These are phyloP conservation scores for Chanos chanos DNA, from an alignment of 2,797 vertebrate species.

Conservation along the genomic window DNA sequence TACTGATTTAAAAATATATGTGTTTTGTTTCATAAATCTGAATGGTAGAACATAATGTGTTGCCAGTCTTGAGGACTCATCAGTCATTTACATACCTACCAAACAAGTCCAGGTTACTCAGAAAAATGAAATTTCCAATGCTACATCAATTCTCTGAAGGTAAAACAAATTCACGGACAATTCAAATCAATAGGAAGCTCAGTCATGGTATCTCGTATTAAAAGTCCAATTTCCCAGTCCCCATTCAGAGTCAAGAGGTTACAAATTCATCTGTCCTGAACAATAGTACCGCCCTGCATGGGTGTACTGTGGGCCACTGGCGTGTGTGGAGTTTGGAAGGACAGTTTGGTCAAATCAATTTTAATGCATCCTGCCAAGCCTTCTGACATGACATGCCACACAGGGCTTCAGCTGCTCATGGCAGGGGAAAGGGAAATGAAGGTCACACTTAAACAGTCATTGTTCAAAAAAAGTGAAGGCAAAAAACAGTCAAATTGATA, in stretches of 20 bases:
- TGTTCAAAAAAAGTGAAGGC: background rate
- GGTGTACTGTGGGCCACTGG: background rate
- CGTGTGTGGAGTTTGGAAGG: background rate
- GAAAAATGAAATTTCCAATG: no score
- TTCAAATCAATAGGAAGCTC: no score
- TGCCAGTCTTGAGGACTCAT: no score
- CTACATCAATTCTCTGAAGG: no score
- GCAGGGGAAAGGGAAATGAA: constrained; percentile 5
- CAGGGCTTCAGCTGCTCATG: background rate
- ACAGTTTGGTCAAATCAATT: constrained; percentile 8
- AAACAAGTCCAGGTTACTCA: no score
- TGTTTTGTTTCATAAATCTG: no score
- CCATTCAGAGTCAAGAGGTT: background rate
- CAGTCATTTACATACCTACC: no score
- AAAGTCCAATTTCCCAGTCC: background rate
- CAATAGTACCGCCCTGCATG: background rate
- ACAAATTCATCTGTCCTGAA: background rate
- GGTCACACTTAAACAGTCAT: background rate
- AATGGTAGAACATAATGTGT: no score
- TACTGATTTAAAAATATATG: no score
- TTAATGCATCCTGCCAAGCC: background rate
- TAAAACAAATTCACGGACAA: no score
- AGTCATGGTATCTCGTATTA: background rate
- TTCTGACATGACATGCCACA: background rate
- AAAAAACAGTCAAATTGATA: background rate